Evolutionary conservation across 1,140 invertebrate species (phyloP).

Genomic region (Pinna nobilis): DNA sequence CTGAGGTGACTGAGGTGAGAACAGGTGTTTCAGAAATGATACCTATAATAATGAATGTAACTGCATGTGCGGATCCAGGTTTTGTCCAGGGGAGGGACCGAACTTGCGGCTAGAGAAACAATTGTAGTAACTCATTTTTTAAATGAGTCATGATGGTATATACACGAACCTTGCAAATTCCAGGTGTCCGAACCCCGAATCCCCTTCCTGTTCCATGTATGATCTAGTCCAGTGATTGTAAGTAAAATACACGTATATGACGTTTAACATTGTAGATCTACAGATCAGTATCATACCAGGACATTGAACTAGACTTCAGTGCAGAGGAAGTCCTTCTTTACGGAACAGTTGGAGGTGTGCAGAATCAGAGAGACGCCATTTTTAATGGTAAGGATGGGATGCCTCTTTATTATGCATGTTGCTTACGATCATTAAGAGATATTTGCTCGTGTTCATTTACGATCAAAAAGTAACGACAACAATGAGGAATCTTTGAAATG

Average conservation of each 20-base stretch:
- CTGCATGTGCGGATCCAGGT: too few species aligned
- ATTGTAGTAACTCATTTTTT: too few species aligned
- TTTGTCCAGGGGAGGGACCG: too few species aligned
- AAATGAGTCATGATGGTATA: too few species aligned
- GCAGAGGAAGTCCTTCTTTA: slow-evolving; percentile 48
- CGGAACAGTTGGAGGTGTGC: slow-evolving; percentile 38
- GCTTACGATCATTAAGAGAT: neutral
- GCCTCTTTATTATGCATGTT: neutral
- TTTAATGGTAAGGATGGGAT: slow-evolving; percentile 38
- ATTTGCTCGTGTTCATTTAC: neutral
- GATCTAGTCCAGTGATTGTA: neutral
- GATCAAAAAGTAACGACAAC: neutral
- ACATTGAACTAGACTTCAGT: slow-evolving; percentile 32
- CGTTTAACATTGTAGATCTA: slow-evolving; percentile 36
- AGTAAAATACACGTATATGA: neutral
- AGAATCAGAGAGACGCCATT: slow-evolving; percentile 44
- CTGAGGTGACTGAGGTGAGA: too few species aligned
- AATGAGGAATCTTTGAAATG: neutral
- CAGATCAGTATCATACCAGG: slow-evolving; percentile 39
- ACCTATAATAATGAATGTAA: too few species aligned
- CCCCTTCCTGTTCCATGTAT: too few species aligned
- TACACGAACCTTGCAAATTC: too few species aligned
- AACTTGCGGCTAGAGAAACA: too few species aligned
- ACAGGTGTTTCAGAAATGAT: too few species aligned
- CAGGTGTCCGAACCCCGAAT: too few species aligned